Percentiles rank a stretch among this genome's conserved stretches.
These are phyloP conservation scores for Lophius americanus DNA, from an alignment of 2,797 vertebrate species.

Conservation along the genomic window DNA sequence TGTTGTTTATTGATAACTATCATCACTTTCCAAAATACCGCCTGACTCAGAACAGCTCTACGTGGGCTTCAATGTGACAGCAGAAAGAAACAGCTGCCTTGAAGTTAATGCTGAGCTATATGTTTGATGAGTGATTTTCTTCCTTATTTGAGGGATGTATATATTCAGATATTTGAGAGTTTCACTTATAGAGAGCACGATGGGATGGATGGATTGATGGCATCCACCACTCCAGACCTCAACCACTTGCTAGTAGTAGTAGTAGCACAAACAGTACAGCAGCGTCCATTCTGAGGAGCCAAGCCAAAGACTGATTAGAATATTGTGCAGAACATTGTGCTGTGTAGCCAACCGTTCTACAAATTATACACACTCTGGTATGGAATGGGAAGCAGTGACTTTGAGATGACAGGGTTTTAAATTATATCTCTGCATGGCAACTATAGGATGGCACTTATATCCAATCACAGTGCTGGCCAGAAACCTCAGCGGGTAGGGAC, in stretches of 20 bases:
- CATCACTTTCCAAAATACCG: slow-evolving; percentile 73
- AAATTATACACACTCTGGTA: slow-evolving; percentile 15
- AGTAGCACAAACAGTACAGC: slow-evolving; percentile 54
- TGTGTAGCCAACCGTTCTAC: slow-evolving; percentile 18
- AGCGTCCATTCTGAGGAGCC: slow-evolving; percentile 41
- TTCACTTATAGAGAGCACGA: not conserved
- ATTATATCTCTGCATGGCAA: slow-evolving; percentile 32
- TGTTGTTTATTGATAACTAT: slow-evolving; percentile 73
- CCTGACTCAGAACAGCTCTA: slow-evolving; percentile 41
- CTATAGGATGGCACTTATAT: slow-evolving; percentile 10
- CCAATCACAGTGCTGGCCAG: slow-evolving; percentile 28
- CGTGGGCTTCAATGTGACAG: slow-evolving; percentile 48
- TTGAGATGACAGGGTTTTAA: slow-evolving; percentile 32
- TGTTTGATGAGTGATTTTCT: not conserved
- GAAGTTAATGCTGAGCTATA: not conserved
- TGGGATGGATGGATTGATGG: not conserved
- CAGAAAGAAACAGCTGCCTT: slow-evolving; percentile 47
- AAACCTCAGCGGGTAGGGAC: slow-evolving; percentile 17
- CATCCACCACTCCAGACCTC: slow-evolving; percentile 11
- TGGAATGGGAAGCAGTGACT: slow-evolving; percentile 30
- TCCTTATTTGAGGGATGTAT: not conserved
- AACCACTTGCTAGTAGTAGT: slow-evolving; percentile 41
- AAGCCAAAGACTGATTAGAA: slow-evolving; percentile 50
- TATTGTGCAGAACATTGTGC: slow-evolving; percentile 34
- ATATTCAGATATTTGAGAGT: not conserved